Evolutionary conservation across 2,888 invertebrate genomes (phyloP), one percentile per base, ranked within the genome.

Genomic region (Galerucella pusilla): DNA sequence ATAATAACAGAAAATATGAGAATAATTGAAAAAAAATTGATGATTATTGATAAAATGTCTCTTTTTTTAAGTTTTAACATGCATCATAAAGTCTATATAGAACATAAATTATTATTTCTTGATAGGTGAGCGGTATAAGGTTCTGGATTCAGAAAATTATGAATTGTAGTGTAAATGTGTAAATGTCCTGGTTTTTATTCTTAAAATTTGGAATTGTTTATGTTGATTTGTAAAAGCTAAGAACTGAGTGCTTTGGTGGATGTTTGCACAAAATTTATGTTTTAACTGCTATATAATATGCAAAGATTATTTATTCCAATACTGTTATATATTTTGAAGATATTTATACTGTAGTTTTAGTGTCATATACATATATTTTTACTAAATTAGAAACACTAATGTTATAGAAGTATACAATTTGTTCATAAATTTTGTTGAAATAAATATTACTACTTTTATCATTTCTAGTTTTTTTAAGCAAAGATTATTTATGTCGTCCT

Each of bases 311-410:
- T 16, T 10, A 57, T 57, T 57, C 20, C 20, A 20, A 16, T 6
- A 52, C n/a, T n/a, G 20, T 57, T 57, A 57, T 16, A 57, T 57
- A 57, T 57, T 57, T 57, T 57, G 20, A 57, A 57, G 11, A 57
- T 20, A 10, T 52, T 42, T 42, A 49, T 49, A 54, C 16, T 52
- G 14, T 12, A 52, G 20, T 20, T n/a, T 20, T 20, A 9, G 57
- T 20, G 16, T 20, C 10, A 57, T 20, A 57, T 10, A 57, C 16
- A 10, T 9, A 20, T 57, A 57, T 57, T 57, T 57, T 57, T 57
- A n/a, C 35, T 16, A 57, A 57, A 16, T 20, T 16, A 57, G 16
- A 16, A 57, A 57, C 3, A 20, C 16, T 57, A 12, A 49, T 12
- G 6, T 46, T 46, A 42, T 42, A 42, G 35, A 42, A 7, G 49